A percentile compares a stretch with the other conserved stretches of the same genome.
These are phyloP conservation scores for Micrastur ruficollis DNA, from an alignment of 2,797 vertebrate species.

Conservation along the genomic window DNA sequence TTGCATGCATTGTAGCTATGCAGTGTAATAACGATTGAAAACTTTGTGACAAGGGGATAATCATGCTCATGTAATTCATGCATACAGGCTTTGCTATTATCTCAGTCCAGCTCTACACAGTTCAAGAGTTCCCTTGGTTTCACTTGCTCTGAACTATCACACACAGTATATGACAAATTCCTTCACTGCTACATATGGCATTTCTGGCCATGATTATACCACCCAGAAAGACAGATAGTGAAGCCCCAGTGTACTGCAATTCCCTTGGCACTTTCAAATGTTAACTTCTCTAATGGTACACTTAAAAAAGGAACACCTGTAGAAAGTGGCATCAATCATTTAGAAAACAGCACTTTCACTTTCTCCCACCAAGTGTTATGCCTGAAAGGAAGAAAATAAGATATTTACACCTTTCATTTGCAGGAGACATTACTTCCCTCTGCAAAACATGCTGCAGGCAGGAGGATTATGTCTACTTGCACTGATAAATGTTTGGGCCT, in stretches of 20 bases:
- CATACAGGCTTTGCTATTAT: not conserved
- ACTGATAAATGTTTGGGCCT: not conserved
- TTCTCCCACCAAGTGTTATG: not conserved
- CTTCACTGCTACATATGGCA: not conserved
- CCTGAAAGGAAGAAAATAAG: not conserved
- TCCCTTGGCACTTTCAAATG: not conserved
- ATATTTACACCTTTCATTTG: not conserved
- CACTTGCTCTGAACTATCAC: not conserved
- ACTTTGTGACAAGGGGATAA: not conserved
- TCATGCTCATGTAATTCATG: not conserved
- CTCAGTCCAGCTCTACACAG: not conserved
- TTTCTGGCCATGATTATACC: not conserved
- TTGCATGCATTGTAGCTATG: not conserved
- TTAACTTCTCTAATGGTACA: not conserved
- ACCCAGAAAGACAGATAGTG: not conserved
- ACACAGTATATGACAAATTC: not conserved
- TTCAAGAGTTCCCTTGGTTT: not conserved
- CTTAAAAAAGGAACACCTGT: not conserved
- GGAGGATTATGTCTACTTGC: not conserved
- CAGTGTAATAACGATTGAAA: not conserved
- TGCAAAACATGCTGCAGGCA: not conserved
- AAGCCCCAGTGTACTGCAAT: not conserved
- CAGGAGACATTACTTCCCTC: not conserved
- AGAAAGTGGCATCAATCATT: not conserved
- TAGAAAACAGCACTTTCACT: not conserved